Evolutionary conservation across 53 echinoderm and acorn worm species (phyloP).

Genomic region (Paelopatides confundens): DNA sequence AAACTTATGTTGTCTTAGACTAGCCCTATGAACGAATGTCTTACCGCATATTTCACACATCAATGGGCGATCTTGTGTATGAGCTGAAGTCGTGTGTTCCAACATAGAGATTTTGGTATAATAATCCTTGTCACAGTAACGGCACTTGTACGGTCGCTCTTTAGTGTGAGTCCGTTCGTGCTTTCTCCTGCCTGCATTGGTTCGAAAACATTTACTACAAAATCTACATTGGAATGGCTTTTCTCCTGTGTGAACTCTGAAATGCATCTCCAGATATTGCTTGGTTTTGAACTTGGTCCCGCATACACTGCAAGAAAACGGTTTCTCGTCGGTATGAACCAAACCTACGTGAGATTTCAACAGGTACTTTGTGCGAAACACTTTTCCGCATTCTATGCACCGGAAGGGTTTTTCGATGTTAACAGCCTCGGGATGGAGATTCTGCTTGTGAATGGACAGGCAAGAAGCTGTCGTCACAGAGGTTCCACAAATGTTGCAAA

Average conservation of each 20-base stretch:
- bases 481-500: conserved; percentile 10
- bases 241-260: conserved; percentile 20
- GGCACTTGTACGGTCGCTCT: conserved; percentile 27
- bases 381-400: conserved; percentile 64
- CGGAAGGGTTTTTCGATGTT: conserved; percentile 21
- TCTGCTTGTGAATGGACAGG: conserved; percentile 25
- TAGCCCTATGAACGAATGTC: conserved; percentile 20
- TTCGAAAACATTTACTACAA: neutral
- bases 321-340: conserved; percentile 25
- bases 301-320: conserved; percentile 19
- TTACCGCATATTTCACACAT: conserved; percentile 51
- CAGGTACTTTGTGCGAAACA: conserved; percentile 57
- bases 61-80: conserved; percentile 7
- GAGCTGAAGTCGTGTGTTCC: conserved; percentile 3
- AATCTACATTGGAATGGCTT: neutral
- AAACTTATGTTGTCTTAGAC: conserved; percentile 23
- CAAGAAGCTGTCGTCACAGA: conserved; percentile 2
- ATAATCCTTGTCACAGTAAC: conserved; percentile 2
- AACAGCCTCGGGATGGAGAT: conserved; percentile 27
- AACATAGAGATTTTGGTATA: neutral
- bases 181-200: neutral
- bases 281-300: neutral
- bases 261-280: conserved; percentile 18
- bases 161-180: conserved; percentile 41
- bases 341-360: conserved; percentile 46